These are phyloP conservation scores for Macrocentrus cingulum DNA, from an alignment of 1,140 invertebrate genomes.

Conservation along the genomic window DNA sequence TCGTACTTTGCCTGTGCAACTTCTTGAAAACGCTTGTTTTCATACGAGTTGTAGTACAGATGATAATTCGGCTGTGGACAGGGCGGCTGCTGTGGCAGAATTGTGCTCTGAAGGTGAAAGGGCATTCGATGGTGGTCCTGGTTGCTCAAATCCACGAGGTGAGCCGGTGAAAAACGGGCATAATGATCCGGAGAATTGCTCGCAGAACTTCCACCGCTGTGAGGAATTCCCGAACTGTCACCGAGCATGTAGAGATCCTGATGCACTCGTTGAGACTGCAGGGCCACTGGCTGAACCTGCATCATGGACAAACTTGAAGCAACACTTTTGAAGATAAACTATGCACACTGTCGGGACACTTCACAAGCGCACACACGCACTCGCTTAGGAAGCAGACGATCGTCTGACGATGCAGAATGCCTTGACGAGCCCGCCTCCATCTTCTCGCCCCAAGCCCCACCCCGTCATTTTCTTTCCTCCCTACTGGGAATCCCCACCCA, in stretches of 20 bases:
- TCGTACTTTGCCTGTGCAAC: constrained; percentile 19
- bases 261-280: constrained; percentile 23
- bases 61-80: constrained; percentile 19
- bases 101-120: constrained; percentile 29
- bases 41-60: constrained; percentile 32
- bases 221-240: constrained; percentile 36
- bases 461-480: constrained; percentile 32
- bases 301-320: constrained; percentile 28
- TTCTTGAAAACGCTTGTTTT: constrained; percentile 28
- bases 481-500: constrained; percentile 26
- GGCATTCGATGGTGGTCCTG: constrained; percentile 32
- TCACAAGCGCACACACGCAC: neutral
- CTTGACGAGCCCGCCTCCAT: constrained; percentile 20
- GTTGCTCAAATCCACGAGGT: constrained; percentile 47
- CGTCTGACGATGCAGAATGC: constrained; percentile 16
- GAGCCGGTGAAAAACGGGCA: constrained; percentile 41
- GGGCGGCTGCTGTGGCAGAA: neutral
- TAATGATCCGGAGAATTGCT: constrained; percentile 46
- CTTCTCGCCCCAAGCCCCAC: constrained; percentile 24
- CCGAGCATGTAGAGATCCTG: constrained; percentile 29
- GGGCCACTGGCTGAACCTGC: constrained; percentile 31
- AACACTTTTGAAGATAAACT: no score
- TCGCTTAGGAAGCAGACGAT: no score
- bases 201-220: constrained; percentile 44
- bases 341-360: no score